Percentiles rank a stretch among this genome's conserved stretches.
phyloP scores from a whole-genome alignment of 35 echinoderm and acorn worm genomes.

The Apostichopus californicus region DNA sequence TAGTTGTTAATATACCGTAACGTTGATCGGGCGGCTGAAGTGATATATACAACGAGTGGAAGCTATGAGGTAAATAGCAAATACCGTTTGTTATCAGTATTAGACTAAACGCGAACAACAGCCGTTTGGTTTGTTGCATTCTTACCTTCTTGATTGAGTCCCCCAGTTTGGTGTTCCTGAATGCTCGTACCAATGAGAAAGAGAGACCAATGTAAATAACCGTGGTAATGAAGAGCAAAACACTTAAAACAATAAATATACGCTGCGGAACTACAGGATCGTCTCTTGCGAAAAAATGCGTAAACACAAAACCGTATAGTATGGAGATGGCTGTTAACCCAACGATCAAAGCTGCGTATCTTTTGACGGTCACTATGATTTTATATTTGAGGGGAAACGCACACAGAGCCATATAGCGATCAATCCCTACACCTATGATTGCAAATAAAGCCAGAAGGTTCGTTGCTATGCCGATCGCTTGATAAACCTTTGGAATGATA shows the following conservation, averaged over 20 bases:
- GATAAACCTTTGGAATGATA: background rate
- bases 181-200: background rate
- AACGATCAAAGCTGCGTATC: background rate
- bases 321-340: background rate
- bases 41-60: background rate
- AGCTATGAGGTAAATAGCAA: too few species aligned
- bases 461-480: background rate
- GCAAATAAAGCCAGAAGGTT: background rate
- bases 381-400: slow-evolving; percentile 17
- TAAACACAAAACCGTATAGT: background rate
- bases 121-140: too few species aligned
- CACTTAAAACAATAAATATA: background rate
- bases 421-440: background rate
- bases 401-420: slow-evolving; percentile 6
- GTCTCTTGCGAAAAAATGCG: background rate
- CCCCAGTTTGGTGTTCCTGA: background rate
- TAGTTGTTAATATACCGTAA: background rate
- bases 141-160: background rate
- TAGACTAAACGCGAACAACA: too few species aligned
- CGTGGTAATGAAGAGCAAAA: background rate
- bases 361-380: background rate
- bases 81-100: too few species aligned
- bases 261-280: background rate
- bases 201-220: too few species aligned
- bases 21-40: background rate